Evolutionary conservation across 2,113 vertebrate genomes (phyloP).

Genomic region (Macaca nemestrina): DNA sequence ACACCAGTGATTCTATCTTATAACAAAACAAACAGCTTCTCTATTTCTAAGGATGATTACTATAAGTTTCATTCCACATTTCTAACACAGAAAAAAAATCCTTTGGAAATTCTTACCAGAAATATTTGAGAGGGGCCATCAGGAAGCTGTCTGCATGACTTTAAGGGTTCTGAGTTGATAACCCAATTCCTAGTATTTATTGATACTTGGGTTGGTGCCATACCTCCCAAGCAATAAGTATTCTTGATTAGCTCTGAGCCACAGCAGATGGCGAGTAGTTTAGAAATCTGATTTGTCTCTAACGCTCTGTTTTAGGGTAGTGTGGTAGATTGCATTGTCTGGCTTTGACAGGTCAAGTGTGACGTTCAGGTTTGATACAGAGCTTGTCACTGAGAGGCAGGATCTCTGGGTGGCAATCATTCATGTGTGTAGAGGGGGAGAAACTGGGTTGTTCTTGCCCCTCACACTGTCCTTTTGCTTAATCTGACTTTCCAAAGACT

Average conservation of each 20-base stretch:
- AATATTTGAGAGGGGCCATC: neutral
- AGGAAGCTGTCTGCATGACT: neutral
- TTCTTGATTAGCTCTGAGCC: neutral
- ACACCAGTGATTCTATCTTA: neutral
- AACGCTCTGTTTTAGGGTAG: neutral
- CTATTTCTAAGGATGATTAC: neutral
- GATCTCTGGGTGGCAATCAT: neutral
- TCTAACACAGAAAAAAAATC: neutral
- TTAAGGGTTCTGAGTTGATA: neutral
- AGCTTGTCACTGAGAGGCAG: neutral
- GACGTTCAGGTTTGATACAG: neutral
- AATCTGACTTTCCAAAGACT: neutral
- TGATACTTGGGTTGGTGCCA: neutral
- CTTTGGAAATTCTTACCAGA: neutral
- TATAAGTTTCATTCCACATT: neutral
- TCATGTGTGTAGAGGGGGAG: fast-evolving
- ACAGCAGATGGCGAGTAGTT: neutral
- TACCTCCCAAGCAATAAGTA: neutral
- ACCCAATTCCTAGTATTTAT: neutral
- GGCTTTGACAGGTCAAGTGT: neutral
- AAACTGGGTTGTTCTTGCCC: neutral
- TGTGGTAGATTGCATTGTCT: no score
- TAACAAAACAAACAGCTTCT: neutral
- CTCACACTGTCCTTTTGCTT: neutral
- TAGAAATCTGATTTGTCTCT: neutral